Percentiles rank a stretch among this genome's conserved stretches.
phyloP scores from a whole-genome alignment of 2,113 vertebrate species.

The Triplophysa siluroides region DNA sequence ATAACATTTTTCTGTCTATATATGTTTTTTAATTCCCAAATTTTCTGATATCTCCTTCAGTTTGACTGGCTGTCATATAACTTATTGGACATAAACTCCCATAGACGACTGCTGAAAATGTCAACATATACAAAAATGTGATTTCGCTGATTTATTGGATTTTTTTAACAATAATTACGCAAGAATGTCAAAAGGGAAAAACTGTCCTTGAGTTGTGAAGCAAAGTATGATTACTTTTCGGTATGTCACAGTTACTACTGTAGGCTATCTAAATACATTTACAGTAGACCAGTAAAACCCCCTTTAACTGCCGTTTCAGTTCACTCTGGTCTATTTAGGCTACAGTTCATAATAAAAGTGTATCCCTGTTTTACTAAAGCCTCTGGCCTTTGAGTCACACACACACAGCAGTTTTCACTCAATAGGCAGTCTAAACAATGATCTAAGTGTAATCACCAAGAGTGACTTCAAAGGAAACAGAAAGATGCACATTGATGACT shows the following conservation, averaged over 20 bases:
- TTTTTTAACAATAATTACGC: background rate
- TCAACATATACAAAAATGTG: too few species aligned
- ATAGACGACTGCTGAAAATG: too few species aligned
- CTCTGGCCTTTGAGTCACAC: background rate
- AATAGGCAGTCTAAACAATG: conserved; percentile 24
- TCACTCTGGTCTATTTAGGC: background rate
- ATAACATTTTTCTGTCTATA: too few species aligned
- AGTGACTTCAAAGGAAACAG: conserved; percentile 22
- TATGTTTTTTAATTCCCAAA: too few species aligned
- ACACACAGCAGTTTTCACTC: conserved; percentile 8
- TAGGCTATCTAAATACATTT: background rate
- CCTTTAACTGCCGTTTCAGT: background rate
- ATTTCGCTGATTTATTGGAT: background rate
- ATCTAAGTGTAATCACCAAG: conserved; percentile 7
- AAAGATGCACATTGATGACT: background rate
- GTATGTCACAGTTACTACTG: background rate
- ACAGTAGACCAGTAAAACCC: background rate
- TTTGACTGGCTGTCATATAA: too few species aligned
- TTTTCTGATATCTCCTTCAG: too few species aligned
- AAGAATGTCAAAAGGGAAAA: background rate
- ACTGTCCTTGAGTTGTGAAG: conserved; percentile 6
- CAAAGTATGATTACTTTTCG: background rate
- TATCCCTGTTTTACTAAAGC: background rate
- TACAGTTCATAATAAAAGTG: background rate
- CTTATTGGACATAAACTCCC: too few species aligned